These are phyloP conservation scores for Venturia canescens DNA, from an alignment of 1,140 invertebrate genomes.

Conservation along the genomic window DNA sequence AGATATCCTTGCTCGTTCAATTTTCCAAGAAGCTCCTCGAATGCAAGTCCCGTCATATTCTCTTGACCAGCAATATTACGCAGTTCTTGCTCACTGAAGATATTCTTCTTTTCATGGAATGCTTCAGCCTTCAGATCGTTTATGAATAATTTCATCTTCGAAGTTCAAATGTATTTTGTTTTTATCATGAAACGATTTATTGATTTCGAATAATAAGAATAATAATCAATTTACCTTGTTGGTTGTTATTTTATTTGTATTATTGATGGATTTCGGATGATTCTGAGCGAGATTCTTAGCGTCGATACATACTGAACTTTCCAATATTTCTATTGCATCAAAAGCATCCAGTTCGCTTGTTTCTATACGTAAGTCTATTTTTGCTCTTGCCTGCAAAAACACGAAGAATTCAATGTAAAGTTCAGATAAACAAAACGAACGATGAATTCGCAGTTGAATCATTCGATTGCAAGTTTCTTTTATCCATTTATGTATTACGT, in stretches of 20 bases:
- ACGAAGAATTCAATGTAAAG: not conserved
- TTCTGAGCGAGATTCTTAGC: conserved; percentile 64
- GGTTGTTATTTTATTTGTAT: not conserved
- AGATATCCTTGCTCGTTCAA: conserved; percentile 37
- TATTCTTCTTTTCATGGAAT: not conserved
- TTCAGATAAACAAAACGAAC: not conserved
- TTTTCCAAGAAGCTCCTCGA: not conserved
- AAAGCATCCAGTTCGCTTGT: conserved; percentile 86
- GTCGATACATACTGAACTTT: conserved; percentile 86
- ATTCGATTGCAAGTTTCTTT: too few species aligned
- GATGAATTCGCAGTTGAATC: not conserved
- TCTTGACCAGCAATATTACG: conserved; percentile 8
- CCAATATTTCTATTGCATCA: conserved; percentile 90
- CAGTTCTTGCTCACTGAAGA: conserved; percentile 27
- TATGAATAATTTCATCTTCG: conserved; percentile 7
- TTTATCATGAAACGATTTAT: too few species aligned
- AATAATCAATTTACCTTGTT: not conserved
- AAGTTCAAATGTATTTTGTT: not conserved
- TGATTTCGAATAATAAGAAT: too few species aligned
- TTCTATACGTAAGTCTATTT: conserved; percentile 85
- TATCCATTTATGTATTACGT: not conserved
- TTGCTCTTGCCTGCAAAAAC: conserved; percentile 82
- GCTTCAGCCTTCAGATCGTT: conserved; percentile 16
- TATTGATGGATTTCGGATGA: not conserved
- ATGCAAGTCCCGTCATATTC: not conserved